phyloP scores from a whole-genome alignment of 1,140 invertebrate species.

The Vanessa atalanta region DNA sequence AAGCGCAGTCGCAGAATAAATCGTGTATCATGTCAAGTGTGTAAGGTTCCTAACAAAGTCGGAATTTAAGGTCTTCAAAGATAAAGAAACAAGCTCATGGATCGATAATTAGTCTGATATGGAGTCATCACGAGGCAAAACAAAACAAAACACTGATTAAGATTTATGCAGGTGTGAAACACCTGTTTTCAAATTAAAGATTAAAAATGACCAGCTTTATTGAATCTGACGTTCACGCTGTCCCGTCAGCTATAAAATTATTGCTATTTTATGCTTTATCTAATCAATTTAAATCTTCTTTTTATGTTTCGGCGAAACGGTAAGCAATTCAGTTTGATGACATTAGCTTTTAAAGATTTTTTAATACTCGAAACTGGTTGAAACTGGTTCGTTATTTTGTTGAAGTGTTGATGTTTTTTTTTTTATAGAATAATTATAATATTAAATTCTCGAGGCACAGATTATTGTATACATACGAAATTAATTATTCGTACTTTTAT shows the following conservation, averaged over 20 bases:
- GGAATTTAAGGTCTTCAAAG: constrained; percentile 32
- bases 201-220: constrained; percentile 25
- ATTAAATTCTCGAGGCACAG: too few species aligned
- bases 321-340: constrained; percentile 26
- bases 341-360: constrained; percentile 15
- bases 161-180: constrained; percentile 53
- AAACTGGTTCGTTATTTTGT: background rate
- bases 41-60: constrained; percentile 27
- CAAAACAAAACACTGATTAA: constrained; percentile 43
- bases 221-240: constrained; percentile 20
- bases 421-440: too few species aligned
- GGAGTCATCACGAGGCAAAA: constrained; percentile 37
- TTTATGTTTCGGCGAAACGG: constrained; percentile 16
- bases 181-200: constrained; percentile 45
- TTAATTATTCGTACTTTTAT: background rate
- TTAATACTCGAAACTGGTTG: constrained; percentile 7
- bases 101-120: constrained; percentile 51
- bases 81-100: constrained; percentile 42
- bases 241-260: constrained; percentile 28
- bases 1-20: background rate
- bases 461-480: too few species aligned
- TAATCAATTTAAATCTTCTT: constrained; percentile 34
- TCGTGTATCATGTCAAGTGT: constrained; percentile 22
- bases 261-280: constrained; percentile 31
- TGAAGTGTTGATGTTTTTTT: background rate